Percentiles rank a stretch among this genome's conserved stretches.
Evolutionary conservation across 2,888 invertebrate species (phyloP).

Genomic region (Drosophila silvestris): DNA sequence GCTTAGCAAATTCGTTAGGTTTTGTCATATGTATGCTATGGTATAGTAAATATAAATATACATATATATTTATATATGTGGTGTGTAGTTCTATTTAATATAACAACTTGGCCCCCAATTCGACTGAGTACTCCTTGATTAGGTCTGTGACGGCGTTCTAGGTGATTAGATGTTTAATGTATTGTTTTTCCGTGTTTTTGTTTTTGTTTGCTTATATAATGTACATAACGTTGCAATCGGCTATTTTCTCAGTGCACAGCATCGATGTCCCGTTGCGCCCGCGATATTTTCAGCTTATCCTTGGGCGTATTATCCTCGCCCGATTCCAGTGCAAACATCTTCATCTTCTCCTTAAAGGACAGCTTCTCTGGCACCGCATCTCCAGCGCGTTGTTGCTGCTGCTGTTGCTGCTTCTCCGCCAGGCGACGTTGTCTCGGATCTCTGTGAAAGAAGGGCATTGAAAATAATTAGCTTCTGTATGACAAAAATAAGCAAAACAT

Average conservation of each 20-base stretch:
- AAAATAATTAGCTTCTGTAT: background rate
- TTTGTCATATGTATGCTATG: conserved; percentile 41
- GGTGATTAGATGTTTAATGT: conserved; percentile 31
- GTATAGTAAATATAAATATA: conserved; percentile 29
- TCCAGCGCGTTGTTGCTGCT: conserved; percentile 86
- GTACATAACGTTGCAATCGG: conserved; percentile 45
- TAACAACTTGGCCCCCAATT: conserved; percentile 72
- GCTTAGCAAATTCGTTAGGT: conserved; percentile 81
- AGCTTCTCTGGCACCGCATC: conserved; percentile 93
- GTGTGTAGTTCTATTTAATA: conserved; percentile 51
- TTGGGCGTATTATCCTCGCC: conserved; percentile 96
- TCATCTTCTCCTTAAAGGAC: conserved; percentile 99
- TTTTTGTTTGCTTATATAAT: conserved; percentile 40
- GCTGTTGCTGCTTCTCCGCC: conserved; percentile 92
- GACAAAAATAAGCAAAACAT: background rate
- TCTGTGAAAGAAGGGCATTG: conserved; percentile 84
- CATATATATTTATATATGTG: conserved; percentile 25
- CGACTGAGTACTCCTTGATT: conserved; percentile 52
- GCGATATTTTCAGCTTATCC: conserved; percentile 97
- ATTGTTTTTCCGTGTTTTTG: conserved; percentile 18
- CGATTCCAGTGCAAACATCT: conserved; percentile 99
- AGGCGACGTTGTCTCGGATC: conserved; percentile 96
- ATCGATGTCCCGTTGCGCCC: conserved; percentile 97
- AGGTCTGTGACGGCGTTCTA: conserved; percentile 8
- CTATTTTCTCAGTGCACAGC: conserved; percentile 87